Evolutionary conservation across 2,888 invertebrate genomes (phyloP), one percentile per base, ranked within the genome.

Genomic region (Aphidius colemani): DNA sequence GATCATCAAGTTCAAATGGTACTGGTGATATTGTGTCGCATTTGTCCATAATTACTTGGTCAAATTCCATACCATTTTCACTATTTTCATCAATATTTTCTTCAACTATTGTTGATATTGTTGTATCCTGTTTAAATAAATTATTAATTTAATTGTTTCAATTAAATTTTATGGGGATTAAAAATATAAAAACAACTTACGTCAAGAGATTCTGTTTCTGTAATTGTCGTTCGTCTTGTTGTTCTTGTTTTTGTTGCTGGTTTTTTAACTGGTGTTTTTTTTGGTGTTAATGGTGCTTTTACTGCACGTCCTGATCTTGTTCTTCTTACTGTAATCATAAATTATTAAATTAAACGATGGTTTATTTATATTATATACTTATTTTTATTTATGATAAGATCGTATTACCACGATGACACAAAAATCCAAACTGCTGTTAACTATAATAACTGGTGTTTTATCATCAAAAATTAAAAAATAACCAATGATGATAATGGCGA

Each of bases 281-380:
- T 80, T 1, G 70, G 57, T 11, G 57, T 71, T 4, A 74, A 73
- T 6, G 75, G 61, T 43, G 74, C 64, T 46, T 79, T 79, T 6
- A 84, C 78, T 4, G 83, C 72, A 70, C 87, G 84, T 10, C 87
- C 86, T 1, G 88, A 88, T 57, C 88, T 85, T 13, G 88, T 88
- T 48, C 86, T 84, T 58, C 88, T 82, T 45, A 84, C 87, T 87
- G 68, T 45, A 73, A 70, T 7, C n/a, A 30, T 30, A 43, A 63
- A 53, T 58, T 51, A 55, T 53, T 11, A 30, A 8, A 57, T 41
- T 39, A 30, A n/a, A 10, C n/a, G 48, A 13, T 45, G 40, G 39
- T 9, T n/a, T 30, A 18, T 11, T 7, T n/a, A 7, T 39, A 11
- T 46, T 57, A 40, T 46, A 46, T 46, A 57, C 5, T 30, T 2